Base-by-base conservation (phyloP, 2,113 vertebrate genomes). In the Aythya baeri region DNA sequence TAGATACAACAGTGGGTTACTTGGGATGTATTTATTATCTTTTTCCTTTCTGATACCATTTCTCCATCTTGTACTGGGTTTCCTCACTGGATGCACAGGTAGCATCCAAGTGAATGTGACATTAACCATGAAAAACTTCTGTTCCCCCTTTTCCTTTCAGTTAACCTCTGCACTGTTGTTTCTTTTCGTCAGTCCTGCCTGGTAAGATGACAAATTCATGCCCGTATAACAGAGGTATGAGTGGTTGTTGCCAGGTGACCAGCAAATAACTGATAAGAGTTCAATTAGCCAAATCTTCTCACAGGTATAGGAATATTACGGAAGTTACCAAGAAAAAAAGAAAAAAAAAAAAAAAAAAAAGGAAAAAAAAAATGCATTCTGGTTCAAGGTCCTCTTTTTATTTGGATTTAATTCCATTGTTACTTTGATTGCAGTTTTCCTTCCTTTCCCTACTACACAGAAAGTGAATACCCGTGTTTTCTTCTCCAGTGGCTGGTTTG, bases 401-500 rank as follows among this genome's bases (percentile, higher is more conserved):
- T 52, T 54, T 49, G 61, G 27, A 54, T 49, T 65, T 44, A 34
- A 20, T 4, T 81, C 77, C 26, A 66, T 17, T 38, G 46, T 46
- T 50, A 16, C 58, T 29, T 9, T 32, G 61, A 38, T 1, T 44
- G 52, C 16, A 14, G 43, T 36, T 94, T 73, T 89, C 46, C 36
- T 85, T 70, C 63, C 27, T 7, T 36, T 36, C 70, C 65, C 52
- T 34, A 2, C 9, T 13, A 21, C 2, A 25, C 34, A 43, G 32
- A 36, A 50, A 86, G 36, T 23, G 57, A 72, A 67, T 3, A 6
- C 5, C 17, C 25, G 17, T 13, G 5, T 26, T 77, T 59, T 6
- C 62, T 11, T 4, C 17, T 23, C 20, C 22, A 26, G 38, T 3
- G 43, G 15, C 32, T n/a, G 0, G 2, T 31, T 13, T 2, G 1